Conservation (phyloP, 1,140 invertebrate genomes). For the Calliopsis andreniformis region DNA sequence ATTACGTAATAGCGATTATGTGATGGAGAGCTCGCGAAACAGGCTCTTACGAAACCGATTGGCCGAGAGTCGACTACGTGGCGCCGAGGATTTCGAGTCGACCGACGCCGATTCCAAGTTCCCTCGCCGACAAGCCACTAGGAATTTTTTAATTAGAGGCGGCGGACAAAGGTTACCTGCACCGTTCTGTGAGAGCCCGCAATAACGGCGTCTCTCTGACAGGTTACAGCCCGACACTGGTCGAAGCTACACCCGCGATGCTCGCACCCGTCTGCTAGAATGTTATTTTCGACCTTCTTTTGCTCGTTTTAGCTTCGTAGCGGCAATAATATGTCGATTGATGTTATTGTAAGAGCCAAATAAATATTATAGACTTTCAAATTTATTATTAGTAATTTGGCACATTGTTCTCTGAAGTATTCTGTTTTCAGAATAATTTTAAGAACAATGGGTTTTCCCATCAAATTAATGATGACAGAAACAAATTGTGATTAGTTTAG, state of each 20-base stretch:
- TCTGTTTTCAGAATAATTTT: too few species aligned
- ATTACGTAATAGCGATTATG: constrained; percentile 34
- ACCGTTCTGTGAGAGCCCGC: not conserved
- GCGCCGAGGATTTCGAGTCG: constrained; percentile 32
- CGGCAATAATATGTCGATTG: too few species aligned
- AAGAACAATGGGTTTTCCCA: too few species aligned
- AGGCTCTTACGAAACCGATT: constrained; percentile 36
- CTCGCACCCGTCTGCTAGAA: not conserved
- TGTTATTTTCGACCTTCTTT: not conserved
- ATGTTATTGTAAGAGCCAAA: too few species aligned
- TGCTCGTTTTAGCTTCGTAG: not conserved
- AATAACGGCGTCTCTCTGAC: constrained; percentile 10
- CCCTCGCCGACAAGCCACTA: not conserved
- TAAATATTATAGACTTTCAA: too few species aligned
- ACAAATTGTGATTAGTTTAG: too few species aligned
- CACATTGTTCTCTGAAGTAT: too few species aligned
- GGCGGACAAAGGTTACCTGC: constrained; percentile 22
- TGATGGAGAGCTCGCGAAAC: constrained; percentile 15
- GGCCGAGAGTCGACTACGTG: not conserved
- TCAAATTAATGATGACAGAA: too few species aligned
- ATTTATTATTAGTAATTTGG: too few species aligned
- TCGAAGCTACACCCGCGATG: constrained; percentile 1
- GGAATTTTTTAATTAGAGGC: constrained; percentile 48
- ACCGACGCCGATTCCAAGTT: constrained; percentile 12
- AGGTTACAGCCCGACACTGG: not conserved